These are phyloP conservation scores for Zaprionus capensis DNA, from an alignment of 1,140 invertebrate species.

Conservation along the genomic window DNA sequence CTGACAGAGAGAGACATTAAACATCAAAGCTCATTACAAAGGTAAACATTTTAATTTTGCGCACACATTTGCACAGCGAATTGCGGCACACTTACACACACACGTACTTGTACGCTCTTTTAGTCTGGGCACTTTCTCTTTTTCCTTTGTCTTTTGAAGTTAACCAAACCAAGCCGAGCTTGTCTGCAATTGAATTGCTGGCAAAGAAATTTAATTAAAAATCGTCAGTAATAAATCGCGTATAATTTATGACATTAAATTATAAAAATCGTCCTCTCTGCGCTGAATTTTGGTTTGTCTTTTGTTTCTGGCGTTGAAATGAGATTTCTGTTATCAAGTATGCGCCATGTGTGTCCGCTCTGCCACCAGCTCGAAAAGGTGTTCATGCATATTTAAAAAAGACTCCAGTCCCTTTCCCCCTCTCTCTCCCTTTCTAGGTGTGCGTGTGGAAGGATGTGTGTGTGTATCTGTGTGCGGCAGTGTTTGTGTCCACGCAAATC, in stretches of 20 bases:
- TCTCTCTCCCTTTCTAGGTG: no score
- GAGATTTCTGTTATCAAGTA: constrained; percentile 74
- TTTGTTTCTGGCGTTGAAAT: constrained; percentile 63
- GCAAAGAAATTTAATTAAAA: constrained; percentile 35
- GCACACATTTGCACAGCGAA: constrained; percentile 47
- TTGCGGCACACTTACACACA: neutral
- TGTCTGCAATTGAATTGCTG: constrained; percentile 17
- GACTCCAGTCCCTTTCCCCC: constrained; percentile 17
- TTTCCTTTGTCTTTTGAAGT: neutral
- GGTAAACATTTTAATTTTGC: constrained; percentile 49
- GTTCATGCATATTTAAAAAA: constrained; percentile 77
- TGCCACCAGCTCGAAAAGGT: constrained; percentile 54
- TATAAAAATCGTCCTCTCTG: neutral
- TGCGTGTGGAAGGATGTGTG: neutral
- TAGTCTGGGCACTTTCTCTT: neutral
- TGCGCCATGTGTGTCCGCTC: constrained; percentile 42
- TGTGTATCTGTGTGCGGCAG: constrained; percentile 19
- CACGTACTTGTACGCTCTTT: neutral
- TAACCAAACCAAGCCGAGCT: neutral
- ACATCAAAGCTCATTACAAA: constrained; percentile 44
- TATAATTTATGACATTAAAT: constrained; percentile 5
- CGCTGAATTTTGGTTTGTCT: neutral
- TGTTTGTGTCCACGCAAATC: constrained; percentile 63
- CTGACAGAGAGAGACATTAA: constrained; percentile 22
- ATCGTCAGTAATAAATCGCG: neutral